A percentile compares a stretch with the other conserved stretches of the same genome.
Evolutionary conservation across 2,888 invertebrate species (phyloP).

Genomic region (Hyles lineata): DNA sequence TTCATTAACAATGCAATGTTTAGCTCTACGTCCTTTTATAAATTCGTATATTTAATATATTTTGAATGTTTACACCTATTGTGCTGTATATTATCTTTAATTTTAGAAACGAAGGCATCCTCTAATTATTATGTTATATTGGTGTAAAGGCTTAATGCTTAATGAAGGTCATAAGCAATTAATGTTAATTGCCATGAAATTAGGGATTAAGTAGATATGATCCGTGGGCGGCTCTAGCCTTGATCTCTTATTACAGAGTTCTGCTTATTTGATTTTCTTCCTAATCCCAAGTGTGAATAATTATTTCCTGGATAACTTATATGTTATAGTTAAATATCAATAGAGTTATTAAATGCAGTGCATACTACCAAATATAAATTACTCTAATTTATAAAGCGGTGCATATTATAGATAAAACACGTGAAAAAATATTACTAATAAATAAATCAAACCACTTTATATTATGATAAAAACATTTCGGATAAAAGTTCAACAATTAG

Average conservation of each 20-base stretch:
- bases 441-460: neutral
- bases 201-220: conserved; percentile 56
- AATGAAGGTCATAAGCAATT: conserved; percentile 56
- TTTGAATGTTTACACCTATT: neutral
- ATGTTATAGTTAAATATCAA: too few species aligned
- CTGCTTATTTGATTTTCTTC: neutral
- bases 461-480: neutral
- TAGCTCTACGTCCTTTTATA: neutral
- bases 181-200: conserved; percentile 68
- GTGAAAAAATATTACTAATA: too few species aligned
- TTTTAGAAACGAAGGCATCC: neutral
- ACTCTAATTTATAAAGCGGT: too few species aligned
- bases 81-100: neutral
- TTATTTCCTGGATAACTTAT: neutral
- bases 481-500: too few species aligned
- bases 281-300: neutral
- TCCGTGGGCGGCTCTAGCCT: conserved; percentile 64
- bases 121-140: neutral
- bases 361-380: too few species aligned
- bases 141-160: conserved; percentile 31
- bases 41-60: neutral
- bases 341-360: too few species aligned
- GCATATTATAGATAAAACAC: too few species aligned
- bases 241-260: conserved; percentile 51
- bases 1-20: neutral